A percentile compares a stretch with the other conserved stretches of the same genome.
phyloP scores from a whole-genome alignment of 2,888 invertebrate genomes.

The Drosophila rellima region DNA sequence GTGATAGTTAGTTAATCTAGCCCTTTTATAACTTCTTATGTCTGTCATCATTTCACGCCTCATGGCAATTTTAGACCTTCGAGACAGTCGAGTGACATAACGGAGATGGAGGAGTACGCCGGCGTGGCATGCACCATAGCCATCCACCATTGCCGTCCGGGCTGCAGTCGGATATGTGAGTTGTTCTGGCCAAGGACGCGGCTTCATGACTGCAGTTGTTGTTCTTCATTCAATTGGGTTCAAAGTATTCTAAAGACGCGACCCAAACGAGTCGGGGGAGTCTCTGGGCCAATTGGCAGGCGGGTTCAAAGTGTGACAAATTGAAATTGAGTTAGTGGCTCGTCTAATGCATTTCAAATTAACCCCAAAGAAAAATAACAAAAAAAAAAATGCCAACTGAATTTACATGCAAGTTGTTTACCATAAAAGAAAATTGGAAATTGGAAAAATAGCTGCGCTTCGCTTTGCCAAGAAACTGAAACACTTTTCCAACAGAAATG shows the following conservation, averaged over 20 bases:
- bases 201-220: slow-evolving; percentile 15
- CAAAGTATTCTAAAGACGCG: slow-evolving; percentile 40
- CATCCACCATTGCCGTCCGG: background rate
- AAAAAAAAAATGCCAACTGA: slow-evolving; percentile 9
- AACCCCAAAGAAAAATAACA: background rate
- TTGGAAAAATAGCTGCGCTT: slow-evolving; percentile 7
- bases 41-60: slow-evolving; percentile 27
- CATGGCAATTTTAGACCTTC: slow-evolving; percentile 21
- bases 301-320: slow-evolving; percentile 38
- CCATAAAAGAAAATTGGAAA: slow-evolving; percentile 12
- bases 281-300: slow-evolving; percentile 21
- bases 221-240: slow-evolving; percentile 15
- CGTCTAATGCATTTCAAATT: slow-evolving; percentile 41
- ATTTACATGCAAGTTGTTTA: slow-evolving; percentile 28
- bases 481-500: slow-evolving; percentile 16
- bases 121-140: slow-evolving; percentile 12
- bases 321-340: slow-evolving; percentile 34
- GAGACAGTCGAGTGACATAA: slow-evolving; percentile 52
- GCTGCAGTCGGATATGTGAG: slow-evolving; percentile 15
- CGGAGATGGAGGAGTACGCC: slow-evolving; percentile 24
- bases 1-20: slow-evolving; percentile 3
- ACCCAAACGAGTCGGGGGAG: background rate
- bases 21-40: background rate
- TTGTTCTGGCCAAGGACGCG: slow-evolving; percentile 17
- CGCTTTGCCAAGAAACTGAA: slow-evolving; percentile 36